These are phyloP conservation scores for Ctenosaura bakeri DNA, from an alignment of 2,797 vertebrate genomes.

Conservation along the genomic window DNA sequence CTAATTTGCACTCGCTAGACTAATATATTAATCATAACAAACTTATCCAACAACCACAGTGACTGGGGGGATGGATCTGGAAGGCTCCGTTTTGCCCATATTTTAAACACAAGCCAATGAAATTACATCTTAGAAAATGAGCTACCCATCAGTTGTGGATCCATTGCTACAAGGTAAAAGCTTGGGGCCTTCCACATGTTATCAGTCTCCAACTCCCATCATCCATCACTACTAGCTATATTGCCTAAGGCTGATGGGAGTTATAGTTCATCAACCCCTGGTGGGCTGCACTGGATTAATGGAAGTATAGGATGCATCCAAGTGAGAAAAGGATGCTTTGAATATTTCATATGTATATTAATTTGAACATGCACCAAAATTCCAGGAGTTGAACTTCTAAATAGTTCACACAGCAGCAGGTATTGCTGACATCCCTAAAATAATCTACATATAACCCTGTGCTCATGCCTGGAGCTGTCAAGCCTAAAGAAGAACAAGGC, in stretches of 20 bases:
- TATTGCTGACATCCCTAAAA: slow-evolving; percentile 52
- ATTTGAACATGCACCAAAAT: not conserved
- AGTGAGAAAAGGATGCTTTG: slow-evolving; percentile 14
- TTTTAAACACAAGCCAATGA: not conserved
- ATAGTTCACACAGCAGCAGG: slow-evolving; percentile 44
- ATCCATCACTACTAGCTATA: no score
- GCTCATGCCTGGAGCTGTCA: slow-evolving; percentile 46
- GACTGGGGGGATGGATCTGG: not conserved
- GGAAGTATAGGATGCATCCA: slow-evolving; percentile 36
- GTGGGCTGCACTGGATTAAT: not conserved
- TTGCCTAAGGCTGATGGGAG: no score
- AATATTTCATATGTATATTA: slow-evolving; percentile 4
- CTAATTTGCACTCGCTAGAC: not conserved
- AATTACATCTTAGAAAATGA: slow-evolving; percentile 34
- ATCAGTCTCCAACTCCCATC: not conserved
- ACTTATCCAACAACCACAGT: not conserved
- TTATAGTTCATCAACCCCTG: no score
- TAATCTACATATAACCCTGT: not conserved
- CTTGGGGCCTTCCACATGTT: no score
- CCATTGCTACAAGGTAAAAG: not conserved
- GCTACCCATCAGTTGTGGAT: not conserved
- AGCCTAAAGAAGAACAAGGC: slow-evolving; percentile 37
- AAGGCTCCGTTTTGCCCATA: not conserved
- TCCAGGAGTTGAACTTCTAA: slow-evolving; percentile 3
- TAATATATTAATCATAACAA: not conserved